phyloP scores from a whole-genome alignment of 2,797 vertebrate genomes.

The Nannoperca australis region DNA sequence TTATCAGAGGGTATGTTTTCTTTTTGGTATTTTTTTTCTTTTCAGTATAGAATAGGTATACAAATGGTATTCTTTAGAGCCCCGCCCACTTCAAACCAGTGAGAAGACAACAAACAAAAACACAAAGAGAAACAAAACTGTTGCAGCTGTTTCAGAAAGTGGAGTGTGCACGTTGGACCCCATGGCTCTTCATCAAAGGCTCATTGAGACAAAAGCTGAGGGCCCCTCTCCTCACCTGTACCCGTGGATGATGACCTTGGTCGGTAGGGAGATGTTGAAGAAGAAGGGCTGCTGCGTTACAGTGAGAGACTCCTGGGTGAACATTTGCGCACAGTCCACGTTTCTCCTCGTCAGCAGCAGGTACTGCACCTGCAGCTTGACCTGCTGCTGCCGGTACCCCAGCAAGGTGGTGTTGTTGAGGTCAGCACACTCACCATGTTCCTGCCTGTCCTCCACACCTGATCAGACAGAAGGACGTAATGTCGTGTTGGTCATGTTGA shows the following conservation, averaged over 20 bases:
- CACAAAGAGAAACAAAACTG: too few species aligned
- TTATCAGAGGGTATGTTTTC: too few species aligned
- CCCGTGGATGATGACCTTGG: conserved; percentile 94
- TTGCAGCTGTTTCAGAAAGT: too few species aligned
- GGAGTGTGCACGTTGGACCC: too few species aligned
- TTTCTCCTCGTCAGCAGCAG: conserved; percentile 88
- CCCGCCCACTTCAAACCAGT: too few species aligned
- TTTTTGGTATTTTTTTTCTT: too few species aligned
- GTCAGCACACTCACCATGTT: conserved; percentile 82
- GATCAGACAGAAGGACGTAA: conserved; percentile 12
- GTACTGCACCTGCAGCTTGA: conserved; percentile 87
- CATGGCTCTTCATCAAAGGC: too few species aligned
- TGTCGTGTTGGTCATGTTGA: background rate
- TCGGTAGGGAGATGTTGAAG: conserved; percentile 88
- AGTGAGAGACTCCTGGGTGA: conserved; percentile 77
- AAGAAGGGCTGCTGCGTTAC: conserved; percentile 60
- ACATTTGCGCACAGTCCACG: conserved; percentile 84
- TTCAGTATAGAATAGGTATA: too few species aligned
- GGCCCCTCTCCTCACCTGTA: conserved; percentile 87
- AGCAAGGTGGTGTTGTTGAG: conserved; percentile 85
- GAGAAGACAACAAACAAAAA: too few species aligned
- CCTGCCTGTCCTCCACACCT: conserved; percentile 63
- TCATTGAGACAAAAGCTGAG: too few species aligned
- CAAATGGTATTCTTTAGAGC: too few species aligned
- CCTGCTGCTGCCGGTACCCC: conserved; percentile 73